Evolutionary conservation across 2,888 invertebrate genomes (phyloP).

Genomic region (Tetranychus truncatus): DNA sequence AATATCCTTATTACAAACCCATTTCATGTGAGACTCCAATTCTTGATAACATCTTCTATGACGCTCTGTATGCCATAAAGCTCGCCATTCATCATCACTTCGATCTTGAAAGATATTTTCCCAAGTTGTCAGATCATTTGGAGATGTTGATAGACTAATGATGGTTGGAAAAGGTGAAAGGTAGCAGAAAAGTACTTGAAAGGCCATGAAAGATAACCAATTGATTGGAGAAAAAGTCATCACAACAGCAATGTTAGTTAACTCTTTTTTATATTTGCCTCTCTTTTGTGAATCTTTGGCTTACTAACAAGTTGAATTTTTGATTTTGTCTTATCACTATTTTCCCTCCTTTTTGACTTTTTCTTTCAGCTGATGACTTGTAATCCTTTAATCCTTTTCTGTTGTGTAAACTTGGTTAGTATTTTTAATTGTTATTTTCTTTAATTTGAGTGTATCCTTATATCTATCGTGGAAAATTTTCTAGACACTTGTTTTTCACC

Average conservation of each 20-base stretch:
- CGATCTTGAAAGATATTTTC: constrained; percentile 19
- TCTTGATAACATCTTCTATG: constrained; percentile 42
- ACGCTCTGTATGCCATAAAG: constrained; percentile 42
- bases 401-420: too few species aligned
- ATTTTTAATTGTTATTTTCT: too few species aligned
- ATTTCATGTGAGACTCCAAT: constrained; percentile 40
- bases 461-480: too few species aligned
- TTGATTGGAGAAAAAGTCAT: neutral
- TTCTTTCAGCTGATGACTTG: too few species aligned
- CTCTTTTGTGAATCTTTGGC: neutral
- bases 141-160: constrained; percentile 2
- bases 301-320: too few species aligned
- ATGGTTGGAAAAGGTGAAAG: neutral
- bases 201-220: constrained; percentile 9
- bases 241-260: neutral
- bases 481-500: too few species aligned
- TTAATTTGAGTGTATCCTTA: too few species aligned
- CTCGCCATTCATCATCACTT: constrained; percentile 40
- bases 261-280: neutral
- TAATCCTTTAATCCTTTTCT: too few species aligned
- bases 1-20: constrained; percentile 46
- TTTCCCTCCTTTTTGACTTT: too few species aligned
- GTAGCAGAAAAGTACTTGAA: constrained; percentile 4
- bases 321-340: too few species aligned
- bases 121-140: constrained; percentile 13